Conservation (phyloP, 2,888 invertebrate species). For the Heteropelma amictum region DNA sequence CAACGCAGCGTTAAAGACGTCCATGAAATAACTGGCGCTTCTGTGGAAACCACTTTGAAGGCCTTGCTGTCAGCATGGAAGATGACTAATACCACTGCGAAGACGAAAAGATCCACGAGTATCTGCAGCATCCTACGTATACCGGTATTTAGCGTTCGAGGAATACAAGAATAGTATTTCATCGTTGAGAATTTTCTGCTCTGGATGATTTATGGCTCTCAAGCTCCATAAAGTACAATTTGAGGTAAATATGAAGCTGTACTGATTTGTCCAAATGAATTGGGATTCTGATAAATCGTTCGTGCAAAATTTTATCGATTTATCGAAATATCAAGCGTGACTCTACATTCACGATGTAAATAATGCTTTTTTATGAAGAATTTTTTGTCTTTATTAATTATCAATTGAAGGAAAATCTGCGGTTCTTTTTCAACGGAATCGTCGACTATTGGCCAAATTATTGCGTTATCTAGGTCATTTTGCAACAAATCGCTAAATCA, state of each 20-base stretch:
- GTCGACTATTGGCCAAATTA: too few relatives aligned
- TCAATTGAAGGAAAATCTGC: too few relatives aligned
- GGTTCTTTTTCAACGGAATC: too few relatives aligned
- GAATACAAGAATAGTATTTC: neutral
- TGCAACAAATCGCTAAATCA: too few relatives aligned
- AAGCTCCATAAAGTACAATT: neutral
- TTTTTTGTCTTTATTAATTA: too few relatives aligned
- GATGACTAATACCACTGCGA: constrained; percentile 66
- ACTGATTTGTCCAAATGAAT: neutral
- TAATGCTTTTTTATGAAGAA: too few relatives aligned
- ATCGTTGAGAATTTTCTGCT: constrained; percentile 1
- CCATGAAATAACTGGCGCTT: constrained; percentile 61
- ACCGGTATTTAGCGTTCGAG: neutral
- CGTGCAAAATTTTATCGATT: neutral
- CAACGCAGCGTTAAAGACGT: constrained; percentile 42
- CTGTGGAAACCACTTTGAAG: constrained; percentile 59
- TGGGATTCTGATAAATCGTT: neutral
- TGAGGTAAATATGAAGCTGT: neutral
- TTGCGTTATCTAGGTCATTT: too few relatives aligned
- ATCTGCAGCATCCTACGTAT: neutral
- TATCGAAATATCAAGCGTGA: neutral
- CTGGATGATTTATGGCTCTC: constrained; percentile 6
- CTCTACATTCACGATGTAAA: too few relatives aligned
- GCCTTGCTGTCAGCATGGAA: constrained; percentile 65
- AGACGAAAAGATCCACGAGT: neutral